Conservation (phyloP, 2,797 vertebrate genomes). For the Lemur catta region DNA sequence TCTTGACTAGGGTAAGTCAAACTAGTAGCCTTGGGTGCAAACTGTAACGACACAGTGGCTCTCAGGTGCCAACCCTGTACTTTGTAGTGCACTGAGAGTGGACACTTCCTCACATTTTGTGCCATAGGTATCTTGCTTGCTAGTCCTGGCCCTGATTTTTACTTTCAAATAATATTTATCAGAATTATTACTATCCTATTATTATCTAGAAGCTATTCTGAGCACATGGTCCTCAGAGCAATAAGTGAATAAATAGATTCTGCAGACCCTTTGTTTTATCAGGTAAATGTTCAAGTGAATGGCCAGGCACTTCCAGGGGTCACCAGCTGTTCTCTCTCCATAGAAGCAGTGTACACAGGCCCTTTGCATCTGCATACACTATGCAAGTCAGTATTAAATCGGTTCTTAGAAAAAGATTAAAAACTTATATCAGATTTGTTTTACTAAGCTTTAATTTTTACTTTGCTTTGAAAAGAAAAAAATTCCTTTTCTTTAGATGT, state of each 20-base stretch:
- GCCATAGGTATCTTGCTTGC: background rate
- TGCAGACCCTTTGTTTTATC: background rate
- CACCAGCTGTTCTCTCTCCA: background rate
- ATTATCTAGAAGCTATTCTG: background rate
- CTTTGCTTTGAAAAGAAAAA: conserved; percentile 16
- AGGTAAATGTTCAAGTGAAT: background rate
- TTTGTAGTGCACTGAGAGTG: background rate
- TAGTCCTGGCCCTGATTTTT: background rate
- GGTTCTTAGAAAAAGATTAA: conserved; percentile 1
- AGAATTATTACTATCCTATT: background rate
- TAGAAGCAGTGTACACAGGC: background rate
- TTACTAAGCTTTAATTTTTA: conserved; percentile 8
- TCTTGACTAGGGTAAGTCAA: background rate
- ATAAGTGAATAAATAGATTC: background rate
- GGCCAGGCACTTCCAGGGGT: background rate
- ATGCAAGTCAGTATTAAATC: background rate
- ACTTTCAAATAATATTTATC: background rate
- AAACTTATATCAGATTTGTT: background rate
- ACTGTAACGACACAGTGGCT: background rate
- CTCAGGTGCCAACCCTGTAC: background rate
- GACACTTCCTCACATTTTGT: background rate
- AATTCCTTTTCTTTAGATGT: background rate
- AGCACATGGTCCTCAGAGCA: background rate
- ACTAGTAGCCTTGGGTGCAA: background rate
- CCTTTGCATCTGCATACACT: background rate